Evolutionary conservation across 2,797 vertebrate genomes (phyloP), one percentile per base, ranked within the genome.

Genomic region (Balearica regulorum): DNA sequence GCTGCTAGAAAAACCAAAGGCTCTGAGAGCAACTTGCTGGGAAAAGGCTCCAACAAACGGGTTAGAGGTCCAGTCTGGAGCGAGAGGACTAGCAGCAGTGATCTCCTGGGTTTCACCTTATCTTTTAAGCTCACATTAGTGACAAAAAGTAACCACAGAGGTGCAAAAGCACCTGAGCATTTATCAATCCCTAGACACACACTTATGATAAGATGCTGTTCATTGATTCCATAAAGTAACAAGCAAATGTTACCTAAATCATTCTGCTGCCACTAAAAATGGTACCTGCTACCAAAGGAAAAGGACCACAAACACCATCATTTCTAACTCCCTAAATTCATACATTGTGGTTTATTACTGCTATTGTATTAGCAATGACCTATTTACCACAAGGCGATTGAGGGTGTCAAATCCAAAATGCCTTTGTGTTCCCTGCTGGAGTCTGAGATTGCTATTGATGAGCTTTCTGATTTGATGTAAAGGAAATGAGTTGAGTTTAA

Each of bases 401-500:
- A 92, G 86, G 83, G 68, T 48, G 83, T 85, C 83, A 71, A 68
- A 89, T 70, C 83, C 90, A 60, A 89, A 55, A 55, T 19, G 48
- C 68, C 83, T 51, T 14, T 6, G 10, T 12, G 60, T 13, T 93
- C 94, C 78, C 87, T 46, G 71, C 88, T 33, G 86, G 68, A 89
- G 83, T 6, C 51, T 1, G n/a, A 83, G 90, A 92, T 48, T 71
- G 86, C 90, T 94, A 77, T 65, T 64, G 94, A 95, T 90, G 95
- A 96, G 83, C 88, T 90, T 71, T 1, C 2, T 24, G 62, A 54
- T 13, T 76, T 43, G 66, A 88, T 60, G 90, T 8, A 16, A 86
- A 88, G 91, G 87, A 84, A 94, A 84, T 17, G 49, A 93, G 92
- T n/a, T 49, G 90, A 78, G 85, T 76, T 84, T 41, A 64, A 95